A percentile compares a stretch with the other conserved stretches of the same genome.
Conservation (phyloP, 2,113 vertebrate species). For the Baryphthengus martii region DNA sequence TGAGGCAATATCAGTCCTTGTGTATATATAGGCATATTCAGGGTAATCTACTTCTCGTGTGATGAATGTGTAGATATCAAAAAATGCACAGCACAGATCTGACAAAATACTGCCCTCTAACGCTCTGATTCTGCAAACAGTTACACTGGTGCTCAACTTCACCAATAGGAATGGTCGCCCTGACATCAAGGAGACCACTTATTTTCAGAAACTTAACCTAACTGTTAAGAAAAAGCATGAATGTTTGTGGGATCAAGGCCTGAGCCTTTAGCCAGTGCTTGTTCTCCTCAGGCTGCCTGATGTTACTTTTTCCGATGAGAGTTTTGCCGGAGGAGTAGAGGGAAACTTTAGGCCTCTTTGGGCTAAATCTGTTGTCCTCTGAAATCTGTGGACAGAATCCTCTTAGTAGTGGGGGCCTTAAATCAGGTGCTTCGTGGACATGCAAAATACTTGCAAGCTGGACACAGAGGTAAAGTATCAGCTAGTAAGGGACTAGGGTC, state of each 20-base stretch:
- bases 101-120: slow-evolving; percentile 18
- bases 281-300: background rate
- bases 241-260: background rate
- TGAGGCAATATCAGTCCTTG: background rate
- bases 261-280: background rate
- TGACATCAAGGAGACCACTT: background rate
- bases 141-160: slow-evolving; percentile 3
- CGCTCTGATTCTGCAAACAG: background rate
- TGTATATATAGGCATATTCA: background rate
- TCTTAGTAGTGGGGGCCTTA: background rate
- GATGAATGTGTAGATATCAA: background rate
- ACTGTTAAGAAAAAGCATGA: background rate
- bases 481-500: background rate
- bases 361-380: background rate
- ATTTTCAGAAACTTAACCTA: background rate
- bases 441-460: background rate
- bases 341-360: background rate
- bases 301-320: accelerated
- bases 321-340: background rate
- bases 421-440: background rate
- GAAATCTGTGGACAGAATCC: background rate
- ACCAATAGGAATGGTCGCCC: background rate
- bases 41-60: background rate
- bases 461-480: accelerated
- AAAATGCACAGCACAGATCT: background rate